These are phyloP conservation scores for Pyxicephalus adspersus DNA, from an alignment of 2,113 vertebrate species.

Conservation along the genomic window DNA sequence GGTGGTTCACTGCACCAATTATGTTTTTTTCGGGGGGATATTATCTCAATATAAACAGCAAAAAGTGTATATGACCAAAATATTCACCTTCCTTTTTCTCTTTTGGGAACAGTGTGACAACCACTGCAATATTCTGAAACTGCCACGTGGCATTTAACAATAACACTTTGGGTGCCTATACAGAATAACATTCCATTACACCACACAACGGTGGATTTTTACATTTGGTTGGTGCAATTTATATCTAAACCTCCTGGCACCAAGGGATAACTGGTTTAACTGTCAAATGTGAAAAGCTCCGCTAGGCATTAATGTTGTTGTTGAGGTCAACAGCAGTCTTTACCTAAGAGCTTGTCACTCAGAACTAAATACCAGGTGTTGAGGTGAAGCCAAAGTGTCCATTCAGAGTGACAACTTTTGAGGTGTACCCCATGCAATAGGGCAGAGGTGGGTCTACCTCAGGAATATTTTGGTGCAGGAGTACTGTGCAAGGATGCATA, in stretches of 20 bases:
- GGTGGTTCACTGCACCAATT: not conserved
- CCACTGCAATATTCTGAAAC: not conserved
- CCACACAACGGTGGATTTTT: not conserved
- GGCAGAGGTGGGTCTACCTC: conserved; percentile 40
- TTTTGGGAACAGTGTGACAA: conserved; percentile 1
- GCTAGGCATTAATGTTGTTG: not conserved
- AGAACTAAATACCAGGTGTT: conserved; percentile 30
- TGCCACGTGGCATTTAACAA: conserved; percentile 7
- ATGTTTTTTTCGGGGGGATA: not conserved
- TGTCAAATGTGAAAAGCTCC: not conserved
- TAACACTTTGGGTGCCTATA: not conserved
- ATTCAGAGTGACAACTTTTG: not conserved
- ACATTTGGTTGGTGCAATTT: not conserved
- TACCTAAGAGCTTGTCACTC: conserved; percentile 1
- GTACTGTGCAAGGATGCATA: not conserved
- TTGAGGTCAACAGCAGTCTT: conserved; percentile 17
- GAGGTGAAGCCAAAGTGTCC: conserved; percentile 47
- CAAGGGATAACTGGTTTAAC: not conserved
- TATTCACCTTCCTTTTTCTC: conserved; percentile 22
- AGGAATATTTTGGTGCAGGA: conserved; percentile 36
- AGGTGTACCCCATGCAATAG: conserved; percentile 39
- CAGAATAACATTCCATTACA: not conserved
- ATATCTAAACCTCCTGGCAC: not conserved
- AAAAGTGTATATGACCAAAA: conserved; percentile 3
- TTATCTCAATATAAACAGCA: not conserved